phyloP scores from a whole-genome alignment of 1,140 invertebrate species.

The Drosophila kanapiae region DNA sequence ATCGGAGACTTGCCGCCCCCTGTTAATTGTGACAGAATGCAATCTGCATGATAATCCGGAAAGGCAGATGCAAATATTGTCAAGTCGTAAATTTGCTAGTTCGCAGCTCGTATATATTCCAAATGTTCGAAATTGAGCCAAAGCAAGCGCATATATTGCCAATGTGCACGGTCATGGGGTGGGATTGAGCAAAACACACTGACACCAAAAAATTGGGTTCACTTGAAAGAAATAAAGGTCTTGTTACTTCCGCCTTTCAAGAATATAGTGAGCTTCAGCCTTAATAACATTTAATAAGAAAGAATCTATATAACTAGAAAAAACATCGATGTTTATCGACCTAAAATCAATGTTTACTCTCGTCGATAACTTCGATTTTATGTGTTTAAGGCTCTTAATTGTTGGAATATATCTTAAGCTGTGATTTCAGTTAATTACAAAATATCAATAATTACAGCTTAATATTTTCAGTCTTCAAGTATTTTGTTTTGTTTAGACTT shows the following conservation, averaged over 20 bases:
- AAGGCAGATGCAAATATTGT: conserved; percentile 45
- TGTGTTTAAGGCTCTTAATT: no score
- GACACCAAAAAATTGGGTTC: neutral
- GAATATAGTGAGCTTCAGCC: no score
- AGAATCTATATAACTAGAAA: neutral
- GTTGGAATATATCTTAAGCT: no score
- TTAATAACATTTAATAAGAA: no score
- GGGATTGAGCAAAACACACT: conserved; percentile 37
- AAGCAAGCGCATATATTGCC: conserved; percentile 44
- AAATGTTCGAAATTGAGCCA: conserved; percentile 48
- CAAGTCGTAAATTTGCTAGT: conserved; percentile 44
- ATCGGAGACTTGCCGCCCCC: neutral
- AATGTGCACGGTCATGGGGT: conserved; percentile 54
- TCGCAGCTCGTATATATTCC: conserved; percentile 19
- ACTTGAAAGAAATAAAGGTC: neutral
- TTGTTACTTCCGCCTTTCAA: no score
- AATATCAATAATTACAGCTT: no score
- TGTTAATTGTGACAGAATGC: conserved; percentile 52
- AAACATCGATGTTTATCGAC: neutral
- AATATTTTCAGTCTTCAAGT: no score
- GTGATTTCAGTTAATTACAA: no score
- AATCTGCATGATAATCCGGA: conserved; percentile 73
- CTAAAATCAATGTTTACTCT: neutral
- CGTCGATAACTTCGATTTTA: no score
- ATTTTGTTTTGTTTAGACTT: no score